phyloP scores from a whole-genome alignment of 2,888 invertebrate species.

The Linnaemya tessellans region DNA sequence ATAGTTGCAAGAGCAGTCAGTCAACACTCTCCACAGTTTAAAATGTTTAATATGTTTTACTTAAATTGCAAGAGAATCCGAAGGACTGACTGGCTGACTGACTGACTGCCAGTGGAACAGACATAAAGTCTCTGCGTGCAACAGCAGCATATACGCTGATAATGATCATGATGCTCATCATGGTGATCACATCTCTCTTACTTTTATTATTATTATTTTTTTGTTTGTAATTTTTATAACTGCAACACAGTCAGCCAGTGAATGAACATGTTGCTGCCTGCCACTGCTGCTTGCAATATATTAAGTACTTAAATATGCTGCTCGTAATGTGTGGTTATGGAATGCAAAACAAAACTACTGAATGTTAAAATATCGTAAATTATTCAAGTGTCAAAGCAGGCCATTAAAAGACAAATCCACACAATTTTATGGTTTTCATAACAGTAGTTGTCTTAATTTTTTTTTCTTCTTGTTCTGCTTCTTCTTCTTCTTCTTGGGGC shows the following conservation, averaged over 20 bases:
- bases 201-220: not conserved
- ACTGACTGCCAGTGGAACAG: conserved; percentile 20
- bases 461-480: not conserved
- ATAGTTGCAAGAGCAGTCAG: conserved; percentile 74
- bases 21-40: conserved; percentile 59
- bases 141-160: not conserved
- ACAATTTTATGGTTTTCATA: conserved; percentile 71
- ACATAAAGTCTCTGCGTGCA: conserved; percentile 61
- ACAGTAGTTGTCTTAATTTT: conserved; percentile 54
- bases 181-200: conserved; percentile 49
- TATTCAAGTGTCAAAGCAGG: conserved; percentile 81
- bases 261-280: conserved; percentile 18
- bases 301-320: conserved; percentile 63
- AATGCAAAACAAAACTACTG: conserved; percentile 73
- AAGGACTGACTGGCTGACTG: not conserved
- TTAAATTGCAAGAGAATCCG: conserved; percentile 10
- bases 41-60: conserved; percentile 32
- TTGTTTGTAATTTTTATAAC: conserved; percentile 10
- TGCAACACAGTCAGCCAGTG: conserved; percentile 24
- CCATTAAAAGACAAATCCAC: conserved; percentile 70
- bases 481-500: not conserved
- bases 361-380: conserved; percentile 83
- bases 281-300: conserved; percentile 29
- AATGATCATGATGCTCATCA: conserved; percentile 48
- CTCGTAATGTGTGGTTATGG: conserved; percentile 59